Conservation (phyloP, 1,140 invertebrate species). For the Colletes gigas region DNA sequence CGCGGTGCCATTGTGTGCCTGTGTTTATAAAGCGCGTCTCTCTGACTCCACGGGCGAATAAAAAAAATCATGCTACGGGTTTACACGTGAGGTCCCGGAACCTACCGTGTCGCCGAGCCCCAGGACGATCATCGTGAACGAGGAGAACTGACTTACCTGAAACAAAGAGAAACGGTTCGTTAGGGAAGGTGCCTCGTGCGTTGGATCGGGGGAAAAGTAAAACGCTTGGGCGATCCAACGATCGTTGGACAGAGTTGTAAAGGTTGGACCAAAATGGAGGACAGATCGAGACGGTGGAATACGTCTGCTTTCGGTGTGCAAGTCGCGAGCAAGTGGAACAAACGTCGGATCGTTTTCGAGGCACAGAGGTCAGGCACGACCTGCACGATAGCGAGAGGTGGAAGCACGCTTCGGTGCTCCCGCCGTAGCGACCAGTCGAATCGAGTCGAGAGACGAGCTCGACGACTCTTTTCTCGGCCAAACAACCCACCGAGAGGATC, state of each 20-base stretch:
- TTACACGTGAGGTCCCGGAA: too few species aligned
- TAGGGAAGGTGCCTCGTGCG: neutral
- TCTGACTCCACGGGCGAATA: slow-evolving; percentile 23
- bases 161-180: slow-evolving; percentile 29
- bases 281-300: too few species aligned
- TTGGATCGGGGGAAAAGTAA: too few species aligned
- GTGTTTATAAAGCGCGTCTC: slow-evolving; percentile 62
- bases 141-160: slow-evolving; percentile 40
- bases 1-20: slow-evolving; percentile 54
- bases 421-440: slow-evolving; percentile 64
- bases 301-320: slow-evolving; percentile 57
- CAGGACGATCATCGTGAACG: neutral
- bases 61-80: slow-evolving; percentile 7
- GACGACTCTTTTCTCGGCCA: neutral
- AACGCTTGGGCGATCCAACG: too few species aligned
- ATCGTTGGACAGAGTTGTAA: too few species aligned
- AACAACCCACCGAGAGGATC: neutral
- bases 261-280: too few species aligned
- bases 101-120: neutral
- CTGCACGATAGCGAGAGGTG: slow-evolving; percentile 71
- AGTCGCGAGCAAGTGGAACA: slow-evolving; percentile 65
- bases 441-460: slow-evolving; percentile 57
- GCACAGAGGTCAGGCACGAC: slow-evolving; percentile 74
- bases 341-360: slow-evolving; percentile 60
- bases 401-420: slow-evolving; percentile 80